phyloP scores from a whole-genome alignment of 2,797 vertebrate genomes.

The Molothrus ater region DNA sequence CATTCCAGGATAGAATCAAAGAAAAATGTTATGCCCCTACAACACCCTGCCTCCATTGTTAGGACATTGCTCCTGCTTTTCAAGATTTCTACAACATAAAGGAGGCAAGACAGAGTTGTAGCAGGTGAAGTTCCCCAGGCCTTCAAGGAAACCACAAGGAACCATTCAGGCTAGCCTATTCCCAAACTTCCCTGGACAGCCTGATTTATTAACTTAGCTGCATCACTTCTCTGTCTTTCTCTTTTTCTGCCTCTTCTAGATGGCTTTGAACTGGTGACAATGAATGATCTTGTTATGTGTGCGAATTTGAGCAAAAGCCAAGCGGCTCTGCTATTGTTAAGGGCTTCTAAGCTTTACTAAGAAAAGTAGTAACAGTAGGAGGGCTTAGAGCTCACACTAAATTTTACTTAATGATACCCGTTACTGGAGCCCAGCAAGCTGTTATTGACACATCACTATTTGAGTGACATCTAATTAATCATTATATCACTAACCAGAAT shows the following conservation, averaged over 20 bases:
- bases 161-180: not conserved
- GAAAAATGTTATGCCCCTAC: not conserved
- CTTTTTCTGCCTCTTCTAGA: not conserved
- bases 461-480: not conserved
- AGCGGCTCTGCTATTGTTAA: not conserved
- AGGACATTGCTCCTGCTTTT: not conserved
- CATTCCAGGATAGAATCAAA: not conserved
- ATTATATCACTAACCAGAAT: not conserved
- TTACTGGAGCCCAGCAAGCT: not conserved
- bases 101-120: not conserved
- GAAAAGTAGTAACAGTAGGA: conserved; percentile 4
- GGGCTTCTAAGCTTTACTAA: conserved; percentile 1
- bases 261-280: not conserved
- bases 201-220: not conserved
- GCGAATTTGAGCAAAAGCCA: not conserved
- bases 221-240: not conserved
- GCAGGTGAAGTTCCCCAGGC: not conserved
- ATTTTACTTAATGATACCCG: not conserved
- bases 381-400: not conserved
- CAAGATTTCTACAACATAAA: not conserved
- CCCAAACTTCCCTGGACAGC: not conserved
- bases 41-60: not conserved
- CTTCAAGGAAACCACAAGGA: not conserved
- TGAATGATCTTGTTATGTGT: conserved; percentile 3
- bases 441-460: not conserved